Percentiles rank a stretch among this genome's conserved stretches.
Evolutionary conservation across 2,113 vertebrate species (phyloP).

Genomic region (Alligator mississippiensis): DNA sequence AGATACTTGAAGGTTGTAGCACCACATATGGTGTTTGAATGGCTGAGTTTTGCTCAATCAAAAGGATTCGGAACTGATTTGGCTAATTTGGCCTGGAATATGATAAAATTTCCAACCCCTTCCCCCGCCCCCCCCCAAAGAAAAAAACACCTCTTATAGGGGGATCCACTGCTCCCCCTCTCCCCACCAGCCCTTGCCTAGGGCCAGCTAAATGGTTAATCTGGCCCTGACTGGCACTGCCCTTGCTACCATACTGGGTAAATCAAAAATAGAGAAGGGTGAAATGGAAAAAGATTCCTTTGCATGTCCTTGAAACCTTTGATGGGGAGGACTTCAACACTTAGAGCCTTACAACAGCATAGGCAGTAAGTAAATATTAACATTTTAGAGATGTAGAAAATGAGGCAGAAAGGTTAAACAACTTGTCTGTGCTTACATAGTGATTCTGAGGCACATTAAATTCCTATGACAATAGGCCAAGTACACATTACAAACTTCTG

Average conservation of each 20-base stretch:
- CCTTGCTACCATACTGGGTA: not conserved
- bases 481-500: too few species aligned
- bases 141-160: not conserved
- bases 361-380: not conserved
- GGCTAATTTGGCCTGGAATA: too few species aligned
- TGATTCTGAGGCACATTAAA: not conserved
- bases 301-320: not conserved
- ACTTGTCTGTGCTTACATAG: not conserved
- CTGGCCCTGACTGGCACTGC: too few species aligned
- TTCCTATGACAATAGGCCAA: too few species aligned
- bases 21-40: too few species aligned
- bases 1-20: too few species aligned
- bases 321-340: not conserved
- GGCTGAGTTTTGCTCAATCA: too few species aligned
- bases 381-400: not conserved
- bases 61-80: too few species aligned
- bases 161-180: too few species aligned
- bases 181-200: too few species aligned
- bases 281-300: not conserved
- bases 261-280: not conserved
- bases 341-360: not conserved
- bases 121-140: not conserved
- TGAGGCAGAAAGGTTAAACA: not conserved
- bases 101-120: too few species aligned
- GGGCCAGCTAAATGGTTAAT: too few species aligned